Base-by-base conservation (phyloP, 2,113 vertebrate genomes). In the Cottus gobio region DNA sequence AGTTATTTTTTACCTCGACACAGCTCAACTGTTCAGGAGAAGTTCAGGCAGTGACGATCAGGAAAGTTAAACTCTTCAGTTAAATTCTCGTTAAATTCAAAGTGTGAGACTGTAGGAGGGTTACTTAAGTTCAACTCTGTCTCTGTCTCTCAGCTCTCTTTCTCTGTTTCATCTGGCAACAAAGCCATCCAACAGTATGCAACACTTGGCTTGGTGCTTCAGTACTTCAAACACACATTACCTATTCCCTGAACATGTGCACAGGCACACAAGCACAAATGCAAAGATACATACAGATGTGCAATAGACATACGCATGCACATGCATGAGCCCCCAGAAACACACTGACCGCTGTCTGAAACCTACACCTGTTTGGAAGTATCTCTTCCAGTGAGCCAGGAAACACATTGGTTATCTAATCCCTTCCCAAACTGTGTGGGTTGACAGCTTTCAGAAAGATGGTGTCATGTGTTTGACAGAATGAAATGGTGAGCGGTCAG, bases 131-230 rank as follows among this genome's bases (percentile, higher is more conserved):
- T 91, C 89, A 92, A 30, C 75, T 50, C 76, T 15, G 52, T 79
- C 75, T 83, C 71, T 74, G 39, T 81, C 75, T 80, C 68, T 79
- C 79, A 66, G 65, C 42, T 52, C 57, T 5, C 46, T 30, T 31
- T 48, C 67, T 63, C 57, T 18, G 78, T 87, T 91, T 93, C 90
- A 93, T 92, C 90, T 87, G 83, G 76, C 83, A 92, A 90, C 86
- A 92, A 90, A 93, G 87, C 79, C 82, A 87, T 79, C 79, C 56
- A 83, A 73, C 85, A 89, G 83, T 71, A 86, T 80, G 83, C 90
- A 85, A 82, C 86, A 78, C 84, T 90, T 85, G 79, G 80, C 72
- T 85, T 63, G 70, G 65, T 77, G 82, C 79, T 82, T 80, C 68
- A 81, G 75, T 71, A 85, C 85, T 87, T 91, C 86, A 85, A 91